Evolutionary conservation across 2,888 invertebrate genomes (phyloP), one percentile per base, ranked within the genome.

Genomic region (Cheiracanthium punctorium): DNA sequence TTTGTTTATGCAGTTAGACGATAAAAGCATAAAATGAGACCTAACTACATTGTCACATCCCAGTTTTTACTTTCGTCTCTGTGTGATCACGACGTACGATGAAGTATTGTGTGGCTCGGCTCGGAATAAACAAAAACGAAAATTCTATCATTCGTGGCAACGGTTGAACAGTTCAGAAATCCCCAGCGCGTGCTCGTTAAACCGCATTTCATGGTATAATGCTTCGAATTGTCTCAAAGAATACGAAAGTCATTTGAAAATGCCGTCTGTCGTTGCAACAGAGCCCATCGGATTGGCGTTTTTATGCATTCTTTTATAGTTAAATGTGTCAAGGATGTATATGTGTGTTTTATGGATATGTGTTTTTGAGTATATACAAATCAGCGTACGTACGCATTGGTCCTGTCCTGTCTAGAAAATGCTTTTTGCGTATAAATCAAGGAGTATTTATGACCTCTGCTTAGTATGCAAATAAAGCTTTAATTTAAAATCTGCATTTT

Each of bases 91-190:
- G n/a, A n/a, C n/a, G n/a, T n/a, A n/a, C n/a, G n/a, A n/a, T n/a
- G n/a, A n/a, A n/a, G n/a, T n/a, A n/a, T n/a, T n/a, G n/a, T n/a
- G n/a, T n/a, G n/a, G n/a, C n/a, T n/a, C n/a, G n/a, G n/a, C n/a
- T n/a, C n/a, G n/a, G n/a, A n/a, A n/a, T n/a, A n/a, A n/a, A n/a
- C n/a, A n/a, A n/a, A n/a, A n/a, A n/a, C n/a, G n/a, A n/a, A n/a
- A n/a, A n/a, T n/a, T n/a, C n/a, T n/a, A n/a, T n/a, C n/a, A n/a
- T 75, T 52, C 82, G 69, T 52, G 69, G 75, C 69, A 30, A 75
- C 48, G 82, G 75, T 64, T 82, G 76, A 82, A 75, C 71, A 70
- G 82, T 28, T 82, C 75, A 24, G 48, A 74, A 81, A 33, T 37
- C 69, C 71, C 30, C 33, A 24, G 20, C 58, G 37, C 71, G 71